phyloP scores from a whole-genome alignment of 2,113 vertebrate genomes.

The Haemorhous mexicanus region DNA sequence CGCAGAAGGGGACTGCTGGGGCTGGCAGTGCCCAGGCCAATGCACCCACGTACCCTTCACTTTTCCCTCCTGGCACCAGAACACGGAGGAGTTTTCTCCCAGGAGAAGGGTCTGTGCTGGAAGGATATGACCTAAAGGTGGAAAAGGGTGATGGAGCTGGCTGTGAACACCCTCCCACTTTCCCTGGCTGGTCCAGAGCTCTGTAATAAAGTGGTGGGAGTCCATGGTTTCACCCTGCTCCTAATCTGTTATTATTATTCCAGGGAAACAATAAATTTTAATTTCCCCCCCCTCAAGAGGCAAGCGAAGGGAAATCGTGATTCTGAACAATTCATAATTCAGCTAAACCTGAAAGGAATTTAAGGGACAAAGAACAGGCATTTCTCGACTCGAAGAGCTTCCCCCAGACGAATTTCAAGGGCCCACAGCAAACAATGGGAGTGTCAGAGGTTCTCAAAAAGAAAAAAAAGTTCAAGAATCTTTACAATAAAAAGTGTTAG shows the following conservation, averaged over 20 bases:
- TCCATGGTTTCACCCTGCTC: background rate
- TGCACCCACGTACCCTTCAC: background rate
- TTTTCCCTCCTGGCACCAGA: background rate
- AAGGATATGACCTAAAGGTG: background rate
- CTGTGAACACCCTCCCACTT: background rate
- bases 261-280: constrained; percentile 17
- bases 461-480: constrained; percentile 63
- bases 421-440: constrained; percentile 51
- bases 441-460: constrained; percentile 64
- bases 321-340: constrained; percentile 59
- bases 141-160: background rate
- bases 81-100: background rate
- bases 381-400: constrained; percentile 40
- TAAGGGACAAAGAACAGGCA: constrained; percentile 64
- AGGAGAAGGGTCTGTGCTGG: background rate
- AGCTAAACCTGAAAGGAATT: constrained; percentile 67
- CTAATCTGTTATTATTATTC: background rate
- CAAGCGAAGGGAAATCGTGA: background rate
- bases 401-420: constrained; percentile 57
- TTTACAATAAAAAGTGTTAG: constrained; percentile 67
- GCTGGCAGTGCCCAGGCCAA: constrained; percentile 34
- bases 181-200: background rate
- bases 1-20: background rate
- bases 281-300: background rate
- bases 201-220: background rate